These are phyloP conservation scores for Poecilia latipinna DNA, from an alignment of 2,113 vertebrate species.

Conservation along the genomic window DNA sequence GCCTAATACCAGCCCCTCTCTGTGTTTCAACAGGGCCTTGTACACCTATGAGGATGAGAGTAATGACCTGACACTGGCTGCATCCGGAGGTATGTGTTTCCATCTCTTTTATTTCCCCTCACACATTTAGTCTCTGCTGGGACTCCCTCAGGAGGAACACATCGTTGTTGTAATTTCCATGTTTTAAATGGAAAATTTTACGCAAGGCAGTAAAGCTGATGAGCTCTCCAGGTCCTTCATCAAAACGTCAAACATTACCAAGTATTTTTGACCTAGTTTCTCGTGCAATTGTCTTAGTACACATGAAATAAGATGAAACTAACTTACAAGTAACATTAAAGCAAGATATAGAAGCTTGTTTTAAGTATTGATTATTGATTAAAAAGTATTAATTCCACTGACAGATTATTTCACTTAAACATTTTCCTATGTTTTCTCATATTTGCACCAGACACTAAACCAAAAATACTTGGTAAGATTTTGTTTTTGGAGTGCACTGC, in stretches of 20 bases:
- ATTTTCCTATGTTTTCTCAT: too few species aligned
- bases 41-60: constrained; percentile 93
- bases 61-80: constrained; percentile 89
- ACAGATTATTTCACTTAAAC: too few species aligned
- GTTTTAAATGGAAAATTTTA: constrained; percentile 11
- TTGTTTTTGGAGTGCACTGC: too few species aligned
- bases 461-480: too few species aligned
- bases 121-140: not conserved
- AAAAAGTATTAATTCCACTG: too few species aligned
- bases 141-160: not conserved
- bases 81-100: constrained; percentile 87
- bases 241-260: constrained; percentile 18
- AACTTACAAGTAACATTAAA: too few species aligned
- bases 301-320: too few species aligned
- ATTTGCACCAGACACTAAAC: too few species aligned
- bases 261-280: too few species aligned
- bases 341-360: too few species aligned
- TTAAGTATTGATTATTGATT: too few species aligned
- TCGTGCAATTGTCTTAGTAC: too few species aligned
- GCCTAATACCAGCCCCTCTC: not conserved
- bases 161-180: not conserved
- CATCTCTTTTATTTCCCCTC: not conserved
- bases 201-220: not conserved
- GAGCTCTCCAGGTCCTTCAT: constrained; percentile 38
- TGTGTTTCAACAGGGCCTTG: constrained; percentile 86